Evolutionary conservation across 1,140 invertebrate genomes (phyloP), one percentile per base, ranked within the genome.

Genomic region (Ceratosolen solmsi): DNA sequence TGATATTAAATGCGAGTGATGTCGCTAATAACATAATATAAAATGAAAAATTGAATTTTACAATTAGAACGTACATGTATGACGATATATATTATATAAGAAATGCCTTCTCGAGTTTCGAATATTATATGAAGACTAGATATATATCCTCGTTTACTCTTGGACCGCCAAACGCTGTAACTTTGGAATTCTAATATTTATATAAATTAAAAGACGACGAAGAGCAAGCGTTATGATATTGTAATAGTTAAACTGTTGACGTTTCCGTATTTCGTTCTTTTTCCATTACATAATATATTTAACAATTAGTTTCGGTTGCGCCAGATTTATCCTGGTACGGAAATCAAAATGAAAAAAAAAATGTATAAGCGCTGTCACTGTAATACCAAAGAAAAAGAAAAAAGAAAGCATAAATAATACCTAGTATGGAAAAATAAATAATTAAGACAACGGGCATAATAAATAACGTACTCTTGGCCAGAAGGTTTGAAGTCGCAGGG

Each of bases 21-120:
- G n/a, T n/a, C n/a, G n/a, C n/a, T n/a, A n/a, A n/a, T n/a, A n/a
- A n/a, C n/a, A n/a, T n/a, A 71, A 80, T 72, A 74, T 0, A 63
- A 41, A 84, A 51, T 30, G 73, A 78, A 41, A 56, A 58, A 25
- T 46, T 73, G 80, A 83, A 83, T 79, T 49, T 79, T 83, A 25
- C 75, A 65, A 33, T 74, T 83, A 68, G 49, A 79, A 65, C 49
- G 70, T 79, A 79, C 73, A 79, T 65, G 70, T 79, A 79, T 74
- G 79, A 65, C 76, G 71, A 79, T 83, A 72, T 74, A 82, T 79
- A 79, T 74, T 75, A 56, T 65, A 82, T 83, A 83, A 83, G 82
- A 83, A 83, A 83, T 83, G 82, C 82, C 82, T 83, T 83, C 82
- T 83, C 71, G 51, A 83, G 33, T 83, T 51, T 83, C 71, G 82